phyloP scores from a whole-genome alignment of 2,797 vertebrate species.

The Thalassophryne amazonica region DNA sequence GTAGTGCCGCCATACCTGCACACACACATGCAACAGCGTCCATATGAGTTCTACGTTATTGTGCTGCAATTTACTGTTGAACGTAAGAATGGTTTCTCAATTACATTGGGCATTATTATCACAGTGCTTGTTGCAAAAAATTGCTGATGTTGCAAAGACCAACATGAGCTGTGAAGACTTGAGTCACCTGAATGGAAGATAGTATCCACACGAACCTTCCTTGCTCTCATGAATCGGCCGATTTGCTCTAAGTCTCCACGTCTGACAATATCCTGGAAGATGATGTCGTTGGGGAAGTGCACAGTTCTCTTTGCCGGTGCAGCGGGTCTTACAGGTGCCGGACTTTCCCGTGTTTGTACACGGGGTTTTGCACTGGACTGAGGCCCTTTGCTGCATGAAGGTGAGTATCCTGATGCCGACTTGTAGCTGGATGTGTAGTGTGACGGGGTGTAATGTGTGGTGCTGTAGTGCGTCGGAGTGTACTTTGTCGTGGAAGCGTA shows the following conservation, averaged over 20 bases:
- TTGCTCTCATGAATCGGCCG: constrained; percentile 90
- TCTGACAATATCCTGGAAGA: constrained; percentile 92
- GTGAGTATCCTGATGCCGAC: constrained; percentile 46
- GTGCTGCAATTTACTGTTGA: too few relatives aligned
- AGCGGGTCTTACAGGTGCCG: constrained; percentile 48
- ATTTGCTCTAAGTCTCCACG: constrained; percentile 93
- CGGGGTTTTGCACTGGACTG: constrained; percentile 45
- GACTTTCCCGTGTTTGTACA: constrained; percentile 33
- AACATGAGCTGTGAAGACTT: neutral
- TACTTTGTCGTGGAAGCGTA: constrained; percentile 52
- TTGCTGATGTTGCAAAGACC: too few relatives aligned
- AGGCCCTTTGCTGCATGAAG: constrained; percentile 61
- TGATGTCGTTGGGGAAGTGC: constrained; percentile 89
- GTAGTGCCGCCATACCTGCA: constrained; percentile 92
- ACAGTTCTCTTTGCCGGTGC: constrained; percentile 78
- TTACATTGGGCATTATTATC: too few relatives aligned
- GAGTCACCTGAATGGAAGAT: constrained; percentile 89
- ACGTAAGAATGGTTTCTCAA: too few relatives aligned
- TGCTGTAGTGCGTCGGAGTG: constrained; percentile 55
- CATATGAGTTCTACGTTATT: too few relatives aligned
- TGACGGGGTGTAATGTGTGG: constrained; percentile 48
- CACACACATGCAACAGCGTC: too few relatives aligned
- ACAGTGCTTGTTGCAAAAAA: too few relatives aligned
- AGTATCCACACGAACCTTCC: constrained; percentile 89
- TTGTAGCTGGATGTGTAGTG: constrained; percentile 55